A percentile compares a stretch with the other conserved stretches of the same genome.
Evolutionary conservation across 2,113 vertebrate genomes (phyloP).

Genomic region (Macroglossus sobrinus): DNA sequence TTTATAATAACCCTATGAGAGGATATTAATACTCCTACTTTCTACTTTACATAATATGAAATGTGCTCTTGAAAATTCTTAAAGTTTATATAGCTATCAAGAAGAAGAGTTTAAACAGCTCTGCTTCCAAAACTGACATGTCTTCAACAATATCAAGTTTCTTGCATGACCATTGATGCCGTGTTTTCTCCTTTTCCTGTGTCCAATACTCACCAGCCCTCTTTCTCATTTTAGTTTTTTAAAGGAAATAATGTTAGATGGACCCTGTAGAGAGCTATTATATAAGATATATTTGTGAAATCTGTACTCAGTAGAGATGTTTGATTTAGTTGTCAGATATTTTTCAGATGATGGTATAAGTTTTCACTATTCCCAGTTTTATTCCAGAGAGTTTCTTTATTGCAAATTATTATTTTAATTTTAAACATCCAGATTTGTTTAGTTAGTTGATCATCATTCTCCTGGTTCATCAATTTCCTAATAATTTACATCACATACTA

Average conservation of each 20-base stretch:
- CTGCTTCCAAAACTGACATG: background rate
- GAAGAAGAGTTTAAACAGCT: background rate
- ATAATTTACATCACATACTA: background rate
- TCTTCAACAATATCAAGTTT: background rate
- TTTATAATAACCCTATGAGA: background rate
- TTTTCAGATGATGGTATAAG: background rate
- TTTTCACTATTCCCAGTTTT: background rate
- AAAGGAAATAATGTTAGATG: background rate
- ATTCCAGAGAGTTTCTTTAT: background rate
- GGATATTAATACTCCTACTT: background rate
- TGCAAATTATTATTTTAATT: background rate
- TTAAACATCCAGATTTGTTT: background rate
- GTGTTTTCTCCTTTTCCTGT: background rate
- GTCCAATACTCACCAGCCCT: background rate
- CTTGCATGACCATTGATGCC: background rate
- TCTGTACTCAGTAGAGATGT: background rate
- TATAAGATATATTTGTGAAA: background rate
- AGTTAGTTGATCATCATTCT: background rate
- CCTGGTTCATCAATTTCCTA: background rate
- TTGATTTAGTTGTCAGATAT: background rate
- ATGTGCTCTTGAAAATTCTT: background rate
- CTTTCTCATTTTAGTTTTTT: background rate
- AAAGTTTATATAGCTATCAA: background rate
- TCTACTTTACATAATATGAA: background rate
- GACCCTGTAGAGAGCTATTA: background rate